Conservation (phyloP, 2,113 vertebrate genomes). For the Herpailurus yagouaroundi region DNA sequence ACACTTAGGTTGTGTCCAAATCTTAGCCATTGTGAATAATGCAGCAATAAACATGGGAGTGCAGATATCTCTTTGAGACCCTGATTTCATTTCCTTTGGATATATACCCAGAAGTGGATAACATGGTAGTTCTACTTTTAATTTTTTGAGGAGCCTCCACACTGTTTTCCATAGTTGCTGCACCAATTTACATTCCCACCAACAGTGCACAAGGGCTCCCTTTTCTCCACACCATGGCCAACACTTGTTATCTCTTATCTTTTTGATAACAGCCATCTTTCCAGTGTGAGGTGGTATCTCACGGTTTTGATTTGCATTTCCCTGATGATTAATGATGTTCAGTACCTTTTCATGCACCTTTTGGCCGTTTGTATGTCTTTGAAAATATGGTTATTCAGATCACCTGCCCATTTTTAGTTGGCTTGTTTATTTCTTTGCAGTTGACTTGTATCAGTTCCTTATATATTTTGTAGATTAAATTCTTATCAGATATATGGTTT, state of each 20-base stretch:
- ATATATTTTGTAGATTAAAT: neutral
- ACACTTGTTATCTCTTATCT: neutral
- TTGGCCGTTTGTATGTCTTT: neutral
- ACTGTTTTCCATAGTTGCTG: neutral
- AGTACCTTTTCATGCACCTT: neutral
- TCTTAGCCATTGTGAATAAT: neutral
- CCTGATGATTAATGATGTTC: neutral
- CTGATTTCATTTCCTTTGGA: neutral
- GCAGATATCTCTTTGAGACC: neutral
- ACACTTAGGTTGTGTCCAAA: neutral
- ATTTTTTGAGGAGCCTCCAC: neutral
- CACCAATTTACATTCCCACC: neutral
- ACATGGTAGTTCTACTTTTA: neutral
- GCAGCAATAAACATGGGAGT: neutral
- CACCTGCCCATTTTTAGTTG: neutral
- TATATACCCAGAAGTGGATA: neutral
- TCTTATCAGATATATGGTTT: neutral
- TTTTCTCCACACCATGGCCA: neutral
- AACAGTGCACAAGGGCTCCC: neutral
- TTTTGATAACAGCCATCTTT: neutral
- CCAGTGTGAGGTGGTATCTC: neutral
- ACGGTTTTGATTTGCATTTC: neutral
- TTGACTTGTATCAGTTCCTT: neutral
- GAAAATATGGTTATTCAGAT: neutral
- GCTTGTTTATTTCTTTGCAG: neutral